Base-by-base conservation (phyloP, 2,888 invertebrate species). In the Cheilosia soror region DNA sequence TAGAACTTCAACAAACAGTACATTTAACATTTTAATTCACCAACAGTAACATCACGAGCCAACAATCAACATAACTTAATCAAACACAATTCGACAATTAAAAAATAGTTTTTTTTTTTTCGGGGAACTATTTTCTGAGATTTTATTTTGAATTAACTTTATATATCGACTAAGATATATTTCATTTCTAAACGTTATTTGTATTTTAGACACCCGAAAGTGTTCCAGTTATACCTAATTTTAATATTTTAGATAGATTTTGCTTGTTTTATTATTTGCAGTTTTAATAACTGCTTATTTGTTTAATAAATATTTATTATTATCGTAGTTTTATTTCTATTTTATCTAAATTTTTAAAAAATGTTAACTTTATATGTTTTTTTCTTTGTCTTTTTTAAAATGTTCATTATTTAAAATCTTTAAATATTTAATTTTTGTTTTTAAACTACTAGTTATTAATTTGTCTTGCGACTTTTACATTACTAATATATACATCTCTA, bases 311-410 rank as follows among this genome's bases (percentile, higher is more conserved):
- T 82, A 73, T 77, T 78, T 62, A 65, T 42, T n/a, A n/a, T 78
- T 86, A 44, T 69, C n/a, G 73, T 76, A 75, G 60, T 62, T 55
- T 31, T 31, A 40, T 68, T 69, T 49, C 73, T 87, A 82, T 88
- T 42, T 66, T 87, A 91, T 90, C 89, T 91, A 91, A 89, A 88
- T 89, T 69, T 89, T 90, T 90, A 63, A 82, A 82, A 68, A 86
- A 86, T 86, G 86, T 86, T 86, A 86, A 86, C 86, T 86, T 73
- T 82, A 69, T 73, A 78, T 73, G 82, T 71, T 78, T 76, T 40
- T 85, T 78, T 57, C 51, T 73, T 86, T 82, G 81, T 81, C 71
- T 85, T 76, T 81, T 76, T 65, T 80, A 31, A 77, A 73, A 69
- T 68, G 20, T 65, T 75, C 33, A 47, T 76, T 79, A 66, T 66